Base-by-base conservation (phyloP, 2,113 vertebrate species). In the Prunella fulvescens region DNA sequence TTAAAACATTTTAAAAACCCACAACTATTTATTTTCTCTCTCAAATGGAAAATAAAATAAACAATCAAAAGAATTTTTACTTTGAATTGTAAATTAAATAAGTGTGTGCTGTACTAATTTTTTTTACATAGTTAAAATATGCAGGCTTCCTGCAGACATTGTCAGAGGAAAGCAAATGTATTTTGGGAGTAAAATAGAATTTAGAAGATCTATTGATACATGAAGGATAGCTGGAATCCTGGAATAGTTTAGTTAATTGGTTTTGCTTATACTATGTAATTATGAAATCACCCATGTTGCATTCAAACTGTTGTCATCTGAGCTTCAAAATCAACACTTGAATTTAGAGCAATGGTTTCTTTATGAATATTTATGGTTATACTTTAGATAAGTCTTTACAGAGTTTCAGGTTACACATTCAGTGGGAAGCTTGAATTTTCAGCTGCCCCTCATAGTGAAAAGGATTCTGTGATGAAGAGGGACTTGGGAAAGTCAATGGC, bases 391-490 rank as follows among this genome's bases (percentile, higher is more conserved):
- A 54, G 29, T 40, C 24, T 51, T 45, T 25, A 24, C 13, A 33
- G n/a, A 58, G 39, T 64, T 84, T 74, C 33, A 25, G 8, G 10
- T n/a, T 74, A 18, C 24, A 16, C 0, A 0, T 47, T 74, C 22
- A 18, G 42, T 31, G 60, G 17, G 51, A 89, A 87, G 25, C 12
- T 65, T 58, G 39, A 19, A 3, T 81, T 78, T 84, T 79, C 4
- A 64, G n/a, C n/a, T 65, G n/a, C 60, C 35, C 11, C 22, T 81
- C 2, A 4, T 11, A 60, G 33, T 47, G 42, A 23, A 17, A 50
- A 67, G 51, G 18, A 35, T 48, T 66, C 44, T 25, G 19, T 85
- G 61, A 35, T 39, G 14, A 3, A 35, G 50, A 48, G 20, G 15
- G 18, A 22, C 12, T 53, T 47, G 20, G 0, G 3, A 56, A 65